phyloP scores from a whole-genome alignment of 2,797 vertebrate genomes.

The Dallia pectoralis region DNA sequence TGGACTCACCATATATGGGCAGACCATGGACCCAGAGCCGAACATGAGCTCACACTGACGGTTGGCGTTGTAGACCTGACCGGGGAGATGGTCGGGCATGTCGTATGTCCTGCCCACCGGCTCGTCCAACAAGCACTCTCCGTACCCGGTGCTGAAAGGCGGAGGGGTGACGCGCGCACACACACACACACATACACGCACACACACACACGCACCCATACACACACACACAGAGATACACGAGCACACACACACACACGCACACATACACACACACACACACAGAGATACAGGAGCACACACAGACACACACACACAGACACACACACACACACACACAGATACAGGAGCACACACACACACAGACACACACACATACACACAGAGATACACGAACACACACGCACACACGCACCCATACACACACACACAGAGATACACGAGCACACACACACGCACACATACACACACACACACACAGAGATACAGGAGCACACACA shows the following conservation, averaged over 20 bases:
- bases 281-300: neutral
- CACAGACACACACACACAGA: neutral
- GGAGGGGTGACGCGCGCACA: slow-evolving; percentile 20
- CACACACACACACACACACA: neutral
- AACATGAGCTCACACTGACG: slow-evolving; percentile 96
- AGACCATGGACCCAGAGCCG: slow-evolving; percentile 93
- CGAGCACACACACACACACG: too few species aligned
- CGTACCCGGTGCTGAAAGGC: slow-evolving; percentile 86
- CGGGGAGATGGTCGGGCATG: slow-evolving; percentile 86
- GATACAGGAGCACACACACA: neutral
- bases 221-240: too few species aligned
- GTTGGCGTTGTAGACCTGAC: slow-evolving; percentile 89
- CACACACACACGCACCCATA: neutral
- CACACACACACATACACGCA: slow-evolving; percentile 9
- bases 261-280: neutral
- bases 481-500: neutral
- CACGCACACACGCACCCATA: neutral
- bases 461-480: neutral
- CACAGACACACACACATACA: neutral
- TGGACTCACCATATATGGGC: slow-evolving; percentile 88
- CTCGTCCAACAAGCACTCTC: slow-evolving; percentile 94
- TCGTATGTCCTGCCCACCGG: slow-evolving; percentile 82
- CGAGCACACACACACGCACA: too few species aligned
- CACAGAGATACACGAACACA: neutral
- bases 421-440: slow-evolving; percentile 15